Evolutionary conservation across 1,140 invertebrate species (phyloP), one percentile per base, ranked within the genome.

Genomic region (Pseudomyrmex sp.): DNA sequence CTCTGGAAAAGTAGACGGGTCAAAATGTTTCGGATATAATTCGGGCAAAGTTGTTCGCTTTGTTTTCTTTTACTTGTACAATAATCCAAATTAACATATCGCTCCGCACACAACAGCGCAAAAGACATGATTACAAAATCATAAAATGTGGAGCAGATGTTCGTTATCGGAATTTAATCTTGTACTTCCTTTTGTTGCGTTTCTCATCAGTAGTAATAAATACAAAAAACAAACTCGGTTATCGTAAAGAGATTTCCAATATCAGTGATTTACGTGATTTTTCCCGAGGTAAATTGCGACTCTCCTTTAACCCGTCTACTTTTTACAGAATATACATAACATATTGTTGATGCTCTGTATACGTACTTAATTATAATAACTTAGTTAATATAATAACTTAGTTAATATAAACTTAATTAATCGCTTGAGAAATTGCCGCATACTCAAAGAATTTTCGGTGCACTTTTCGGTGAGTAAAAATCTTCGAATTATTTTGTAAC

Each of bases 351-450:
- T 66, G 63, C 63, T 35, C 4, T 35, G 26, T 58, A 70, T 73
- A 70, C 70, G 26, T 62, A 23, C 44, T 66, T 83, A 56, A 56
- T 52, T n/a, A 76, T 75, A 76, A 65, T 46, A 63, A 72, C 66
- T 77, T 66, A 75, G 66, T 82, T 23, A 58, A 26, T 35, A 35
- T 35, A 35, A 35, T n/a, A n/a, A n/a, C 66, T 77, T 66, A 75
- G 66, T 82, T 23, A 58, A 26, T 35, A 35, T 35, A 35, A 35
- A 35, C 35, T 35, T 35, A 35, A 35, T 35, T 35, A 35, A 7
- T 7, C 35, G 35, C 35, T 35, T 3, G 5, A 35, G 10, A 76
- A 86, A 72, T 87, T 20, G 50, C 82, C 52, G 35, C 4, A 83
- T 58, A 86, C 63, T 82, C 68, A 5, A 46, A 46, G 20, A 2